A percentile compares a stretch with the other conserved stretches of the same genome.
Evolutionary conservation across 2,888 invertebrate genomes (phyloP).

Genomic region (Drosophila buzzatii): DNA sequence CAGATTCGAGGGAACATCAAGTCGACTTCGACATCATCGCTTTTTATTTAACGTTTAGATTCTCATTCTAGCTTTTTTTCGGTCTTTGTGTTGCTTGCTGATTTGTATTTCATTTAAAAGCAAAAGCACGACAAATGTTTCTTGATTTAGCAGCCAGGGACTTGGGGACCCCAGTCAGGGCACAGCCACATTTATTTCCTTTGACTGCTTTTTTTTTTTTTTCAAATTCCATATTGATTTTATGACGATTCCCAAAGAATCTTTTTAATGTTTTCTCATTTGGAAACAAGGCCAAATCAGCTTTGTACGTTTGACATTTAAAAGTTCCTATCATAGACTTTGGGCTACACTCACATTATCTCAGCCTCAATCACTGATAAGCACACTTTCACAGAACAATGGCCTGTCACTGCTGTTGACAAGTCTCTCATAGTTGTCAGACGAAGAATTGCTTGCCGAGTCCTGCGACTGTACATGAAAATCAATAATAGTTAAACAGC

Average conservation of each 20-base stretch:
- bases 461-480: constrained; percentile 23
- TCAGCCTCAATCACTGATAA: constrained; percentile 21
- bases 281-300: not conserved
- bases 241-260: not conserved
- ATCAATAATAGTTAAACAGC: constrained; percentile 30
- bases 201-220: not conserved
- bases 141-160: constrained; percentile 43
- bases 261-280: constrained; percentile 6
- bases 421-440: constrained; percentile 1
- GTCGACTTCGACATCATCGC: constrained; percentile 41
- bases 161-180: constrained; percentile 21
- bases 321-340: constrained; percentile 32
- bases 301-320: constrained; percentile 23
- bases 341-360: constrained; percentile 17
- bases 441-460: constrained; percentile 7
- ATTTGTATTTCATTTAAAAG: constrained; percentile 75
- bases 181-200: not conserved
- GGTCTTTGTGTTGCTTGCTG: constrained; percentile 66
- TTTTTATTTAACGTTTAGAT: constrained; percentile 69
- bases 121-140: constrained; percentile 62
- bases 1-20: constrained; percentile 14
- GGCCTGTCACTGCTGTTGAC: constrained; percentile 2
- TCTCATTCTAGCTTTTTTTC: constrained; percentile 40
- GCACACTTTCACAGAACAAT: not conserved
- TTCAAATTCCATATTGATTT: constrained; percentile 24